Conservation (phyloP, 2,797 vertebrate species). For the Gouania willdenowi region DNA sequence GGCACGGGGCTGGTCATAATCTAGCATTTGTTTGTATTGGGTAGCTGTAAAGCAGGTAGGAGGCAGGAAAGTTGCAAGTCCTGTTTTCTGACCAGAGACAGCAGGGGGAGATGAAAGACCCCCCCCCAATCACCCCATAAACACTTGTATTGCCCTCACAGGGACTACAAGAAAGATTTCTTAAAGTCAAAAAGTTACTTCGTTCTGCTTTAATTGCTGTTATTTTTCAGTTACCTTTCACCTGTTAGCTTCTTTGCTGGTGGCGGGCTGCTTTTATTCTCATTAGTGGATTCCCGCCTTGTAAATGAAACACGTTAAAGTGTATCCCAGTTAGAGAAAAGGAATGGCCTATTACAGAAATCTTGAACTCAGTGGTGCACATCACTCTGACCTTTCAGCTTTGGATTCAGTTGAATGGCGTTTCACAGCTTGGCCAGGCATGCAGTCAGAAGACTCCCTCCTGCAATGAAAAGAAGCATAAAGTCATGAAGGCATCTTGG, state of each 20-base stretch:
- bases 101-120: too few relatives aligned
- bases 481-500: background rate
- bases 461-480: slow-evolving; percentile 40
- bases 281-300: slow-evolving; percentile 84
- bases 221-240: slow-evolving; percentile 81
- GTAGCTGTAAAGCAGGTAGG: too few relatives aligned
- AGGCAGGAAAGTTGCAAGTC: too few relatives aligned
- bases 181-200: too few relatives aligned
- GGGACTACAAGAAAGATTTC: too few relatives aligned
- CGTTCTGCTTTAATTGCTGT: too few relatives aligned
- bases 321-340: background rate
- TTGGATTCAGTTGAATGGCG: slow-evolving; percentile 61
- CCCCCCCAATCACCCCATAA: too few relatives aligned
- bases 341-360: background rate
- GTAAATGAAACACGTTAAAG: background rate
- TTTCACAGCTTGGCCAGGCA: slow-evolving; percentile 53
- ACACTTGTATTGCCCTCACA: too few relatives aligned
- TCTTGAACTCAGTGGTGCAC: background rate
- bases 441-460: slow-evolving; percentile 70
- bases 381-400: slow-evolving; percentile 60
- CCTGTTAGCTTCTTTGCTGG: slow-evolving; percentile 71
- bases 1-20: too few relatives aligned
- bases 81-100: too few relatives aligned
- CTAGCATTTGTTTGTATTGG: too few relatives aligned
- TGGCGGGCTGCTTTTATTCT: slow-evolving; percentile 68